A percentile compares a stretch with the other conserved stretches of the same genome.
Conservation (phyloP, 2,888 invertebrate genomes). For the Subacronicta megacephala region DNA sequence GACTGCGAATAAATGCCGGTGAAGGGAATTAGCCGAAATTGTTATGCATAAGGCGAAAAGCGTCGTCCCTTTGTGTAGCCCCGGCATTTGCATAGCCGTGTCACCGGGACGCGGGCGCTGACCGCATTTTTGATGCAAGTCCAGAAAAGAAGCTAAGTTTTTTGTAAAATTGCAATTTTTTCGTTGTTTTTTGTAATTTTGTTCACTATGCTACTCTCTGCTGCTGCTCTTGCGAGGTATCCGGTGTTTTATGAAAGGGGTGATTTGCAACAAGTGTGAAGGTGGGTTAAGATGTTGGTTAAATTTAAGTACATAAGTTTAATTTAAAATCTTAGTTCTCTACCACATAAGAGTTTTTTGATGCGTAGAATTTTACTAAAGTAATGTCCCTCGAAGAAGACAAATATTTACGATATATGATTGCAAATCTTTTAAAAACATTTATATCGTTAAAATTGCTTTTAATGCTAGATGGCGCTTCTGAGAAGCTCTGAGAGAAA, state of each 20-base stretch:
- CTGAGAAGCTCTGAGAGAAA: no score
- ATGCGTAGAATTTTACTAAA: no score
- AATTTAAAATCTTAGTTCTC: not conserved
- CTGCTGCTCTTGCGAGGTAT: conserved; percentile 24
- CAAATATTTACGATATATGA: no score
- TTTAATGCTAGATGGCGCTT: no score
- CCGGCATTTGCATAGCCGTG: conserved; percentile 47
- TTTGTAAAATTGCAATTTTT: conserved; percentile 31
- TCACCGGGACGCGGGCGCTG: conserved; percentile 29
- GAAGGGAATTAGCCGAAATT: conserved; percentile 46
- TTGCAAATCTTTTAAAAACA: no score
- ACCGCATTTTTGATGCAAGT: conserved; percentile 51
- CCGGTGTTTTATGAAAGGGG: conserved; percentile 16
- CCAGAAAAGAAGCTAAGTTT: conserved; percentile 24
- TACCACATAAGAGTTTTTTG: not conserved
- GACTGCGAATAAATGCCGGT: conserved; percentile 31
- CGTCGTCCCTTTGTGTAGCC: conserved; percentile 37
- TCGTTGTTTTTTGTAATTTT: conserved; percentile 23
- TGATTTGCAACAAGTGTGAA: not conserved
- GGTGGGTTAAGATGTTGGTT: not conserved
- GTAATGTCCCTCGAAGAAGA: no score
- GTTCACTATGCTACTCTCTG: conserved; percentile 10
- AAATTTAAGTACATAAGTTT: no score
- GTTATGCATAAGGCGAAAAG: conserved; percentile 52
- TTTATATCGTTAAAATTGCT: no score